These are phyloP conservation scores for Rhynchotus rufescens DNA, from an alignment of 2,797 vertebrate species.

Conservation along the genomic window DNA sequence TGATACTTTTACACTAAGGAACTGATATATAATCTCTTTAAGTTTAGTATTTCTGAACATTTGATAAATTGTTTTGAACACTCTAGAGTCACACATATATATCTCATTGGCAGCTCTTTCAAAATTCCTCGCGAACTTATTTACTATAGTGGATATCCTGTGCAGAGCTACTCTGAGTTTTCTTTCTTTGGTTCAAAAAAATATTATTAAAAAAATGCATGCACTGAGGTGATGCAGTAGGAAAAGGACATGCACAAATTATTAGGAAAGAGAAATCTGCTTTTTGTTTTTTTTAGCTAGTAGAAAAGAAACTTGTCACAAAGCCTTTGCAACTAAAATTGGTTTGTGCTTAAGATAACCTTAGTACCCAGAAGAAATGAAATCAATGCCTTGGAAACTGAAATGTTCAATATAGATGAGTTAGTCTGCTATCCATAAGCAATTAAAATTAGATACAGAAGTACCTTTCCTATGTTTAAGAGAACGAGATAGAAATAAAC, in stretches of 20 bases:
- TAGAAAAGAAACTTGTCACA: neutral
- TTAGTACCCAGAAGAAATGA: neutral
- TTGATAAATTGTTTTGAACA: slow-evolving; percentile 68
- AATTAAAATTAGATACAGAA: slow-evolving; percentile 27
- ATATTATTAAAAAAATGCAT: slow-evolving; percentile 14
- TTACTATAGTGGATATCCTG: neutral
- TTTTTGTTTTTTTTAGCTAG: neutral
- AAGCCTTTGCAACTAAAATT: neutral
- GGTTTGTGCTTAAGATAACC: neutral
- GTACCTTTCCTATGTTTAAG: neutral
- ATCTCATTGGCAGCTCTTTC: slow-evolving; percentile 6
- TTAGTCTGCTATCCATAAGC: neutral
- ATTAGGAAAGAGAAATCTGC: neutral
- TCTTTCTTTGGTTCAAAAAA: neutral
- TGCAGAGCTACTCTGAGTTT: neutral
- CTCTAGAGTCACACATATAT: slow-evolving; percentile 32
- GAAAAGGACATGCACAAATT: neutral
- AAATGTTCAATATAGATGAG: neutral
- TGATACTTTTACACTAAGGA: slow-evolving; percentile 58
- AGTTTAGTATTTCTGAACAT: slow-evolving; percentile 64
- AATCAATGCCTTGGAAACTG: neutral
- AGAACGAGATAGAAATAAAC: neutral
- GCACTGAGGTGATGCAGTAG: neutral
- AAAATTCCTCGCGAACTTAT: slow-evolving; percentile 8
- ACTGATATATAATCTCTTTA: slow-evolving; percentile 55